These are phyloP conservation scores for Chrysochloris asiatica DNA, from an alignment of 2,113 vertebrate species.

Conservation along the genomic window DNA sequence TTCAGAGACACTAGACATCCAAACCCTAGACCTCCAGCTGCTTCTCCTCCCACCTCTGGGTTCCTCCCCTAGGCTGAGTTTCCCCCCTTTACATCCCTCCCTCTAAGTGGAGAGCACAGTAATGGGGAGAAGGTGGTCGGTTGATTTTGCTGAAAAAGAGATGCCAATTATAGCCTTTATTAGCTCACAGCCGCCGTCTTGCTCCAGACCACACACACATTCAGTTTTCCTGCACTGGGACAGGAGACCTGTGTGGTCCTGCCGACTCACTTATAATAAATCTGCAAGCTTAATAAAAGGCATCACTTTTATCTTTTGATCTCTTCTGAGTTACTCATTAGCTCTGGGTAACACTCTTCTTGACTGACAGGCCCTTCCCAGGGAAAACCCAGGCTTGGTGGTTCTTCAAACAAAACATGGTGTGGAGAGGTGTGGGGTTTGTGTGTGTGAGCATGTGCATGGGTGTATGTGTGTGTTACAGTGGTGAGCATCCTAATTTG, in stretches of 20 bases:
- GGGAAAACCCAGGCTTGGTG: constrained; percentile 80
- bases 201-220: constrained; percentile 85
- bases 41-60: neutral
- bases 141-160: constrained; percentile 79
- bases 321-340: constrained; percentile 87
- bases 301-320: constrained; percentile 87
- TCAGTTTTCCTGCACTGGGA: constrained; percentile 82
- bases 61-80: neutral
- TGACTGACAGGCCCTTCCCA: constrained; percentile 84
- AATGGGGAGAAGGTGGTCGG: constrained; percentile 5
- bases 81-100: neutral
- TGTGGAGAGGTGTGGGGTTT: neutral
- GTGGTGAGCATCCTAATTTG: neutral
- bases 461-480: neutral
- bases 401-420: constrained; percentile 81
- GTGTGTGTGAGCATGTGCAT: neutral
- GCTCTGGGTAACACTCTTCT: constrained; percentile 82
- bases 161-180: constrained; percentile 86
- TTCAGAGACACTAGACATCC: neutral
- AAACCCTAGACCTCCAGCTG: neutral
- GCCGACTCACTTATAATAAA: constrained; percentile 87
- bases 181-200: constrained; percentile 81
- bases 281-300: constrained; percentile 85
- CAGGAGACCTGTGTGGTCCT: constrained; percentile 87
- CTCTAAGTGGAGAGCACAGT: neutral